A percentile compares a stretch with the other conserved stretches of the same genome.
phyloP scores from a whole-genome alignment of 2,797 vertebrate genomes.

The Phataginus tricuspis region DNA sequence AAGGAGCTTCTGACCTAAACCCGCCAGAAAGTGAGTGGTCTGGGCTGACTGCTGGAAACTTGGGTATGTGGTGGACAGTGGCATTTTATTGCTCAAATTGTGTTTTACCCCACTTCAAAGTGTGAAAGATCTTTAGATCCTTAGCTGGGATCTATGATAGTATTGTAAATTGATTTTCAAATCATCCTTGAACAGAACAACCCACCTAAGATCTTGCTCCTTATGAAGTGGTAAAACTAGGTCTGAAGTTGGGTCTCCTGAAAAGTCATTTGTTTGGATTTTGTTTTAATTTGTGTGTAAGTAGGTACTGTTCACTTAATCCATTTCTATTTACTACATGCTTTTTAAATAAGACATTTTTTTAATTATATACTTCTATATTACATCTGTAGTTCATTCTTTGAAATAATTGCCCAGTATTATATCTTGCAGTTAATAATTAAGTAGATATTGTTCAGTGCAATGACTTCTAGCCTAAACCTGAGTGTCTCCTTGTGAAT shows the following conservation, averaged over 20 bases:
- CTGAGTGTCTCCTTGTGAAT: not conserved
- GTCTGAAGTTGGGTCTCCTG: not conserved
- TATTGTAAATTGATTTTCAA: not conserved
- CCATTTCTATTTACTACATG: not conserved
- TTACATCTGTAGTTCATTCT: not conserved
- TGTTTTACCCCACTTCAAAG: not conserved
- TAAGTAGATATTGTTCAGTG: not conserved
- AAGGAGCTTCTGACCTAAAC: not conserved
- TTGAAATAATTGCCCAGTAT: not conserved
- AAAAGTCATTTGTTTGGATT: not conserved
- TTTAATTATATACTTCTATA: not conserved
- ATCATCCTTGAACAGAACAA: not conserved
- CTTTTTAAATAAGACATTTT: not conserved
- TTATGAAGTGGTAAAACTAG: not conserved
- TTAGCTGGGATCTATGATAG: not conserved
- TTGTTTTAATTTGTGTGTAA: not conserved
- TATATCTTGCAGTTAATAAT: not conserved
- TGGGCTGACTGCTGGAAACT: not conserved
- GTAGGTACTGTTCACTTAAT: not conserved
- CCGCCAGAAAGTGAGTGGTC: not conserved
- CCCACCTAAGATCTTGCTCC: not conserved
- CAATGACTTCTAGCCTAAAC: not conserved
- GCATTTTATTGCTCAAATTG: not conserved
- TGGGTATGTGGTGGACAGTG: rapidly evolving
- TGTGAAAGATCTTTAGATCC: not conserved